A percentile compares a stretch with the other conserved stretches of the same genome.
phyloP scores from a whole-genome alignment of 2,888 invertebrate species.

The Alitta virens region DNA sequence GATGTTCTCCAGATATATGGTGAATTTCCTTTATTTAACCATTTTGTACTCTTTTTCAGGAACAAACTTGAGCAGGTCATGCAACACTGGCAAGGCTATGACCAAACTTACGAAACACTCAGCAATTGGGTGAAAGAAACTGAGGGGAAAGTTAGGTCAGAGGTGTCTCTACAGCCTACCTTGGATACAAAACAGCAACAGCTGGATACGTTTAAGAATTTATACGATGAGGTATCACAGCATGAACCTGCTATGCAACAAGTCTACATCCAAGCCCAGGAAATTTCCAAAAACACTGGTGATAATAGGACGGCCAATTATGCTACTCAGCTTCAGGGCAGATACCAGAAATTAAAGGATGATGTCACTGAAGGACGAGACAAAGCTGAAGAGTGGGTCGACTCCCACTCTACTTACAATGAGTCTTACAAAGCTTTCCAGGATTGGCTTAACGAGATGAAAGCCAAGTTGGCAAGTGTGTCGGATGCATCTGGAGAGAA shows the following conservation, averaged over 20 bases:
- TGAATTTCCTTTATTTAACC: neutral
- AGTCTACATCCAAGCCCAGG: slow-evolving; percentile 69
- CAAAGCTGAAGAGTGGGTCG: slow-evolving; percentile 18
- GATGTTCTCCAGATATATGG: too few species aligned
- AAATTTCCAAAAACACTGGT: slow-evolving; percentile 73
- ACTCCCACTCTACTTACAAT: slow-evolving; percentile 76
- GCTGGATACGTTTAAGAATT: slow-evolving; percentile 69
- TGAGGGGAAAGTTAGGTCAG: slow-evolving; percentile 75
- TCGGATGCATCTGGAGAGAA: slow-evolving; percentile 84
- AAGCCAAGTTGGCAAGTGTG: slow-evolving; percentile 64
- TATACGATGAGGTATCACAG: slow-evolving; percentile 75
- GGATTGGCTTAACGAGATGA: slow-evolving; percentile 79
- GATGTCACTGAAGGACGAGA: slow-evolving; percentile 30
- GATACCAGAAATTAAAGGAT: slow-evolving; percentile 64
- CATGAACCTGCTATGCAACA: slow-evolving; percentile 77
- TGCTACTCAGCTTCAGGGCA: slow-evolving; percentile 72
- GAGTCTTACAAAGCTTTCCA: slow-evolving; percentile 77
- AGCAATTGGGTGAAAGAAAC: slow-evolving; percentile 83
- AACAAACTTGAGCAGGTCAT: slow-evolving; percentile 42
- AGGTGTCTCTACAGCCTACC: slow-evolving; percentile 79
- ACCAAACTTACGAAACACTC: slow-evolving; percentile 73
- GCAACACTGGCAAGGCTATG: slow-evolving; percentile 74
- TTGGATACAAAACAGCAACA: slow-evolving; percentile 78
- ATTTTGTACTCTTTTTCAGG: slow-evolving; percentile 10
- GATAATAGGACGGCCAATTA: slow-evolving; percentile 81